Conservation (phyloP, 2,113 vertebrate genomes). For the Psilopogon haemacephalus region DNA sequence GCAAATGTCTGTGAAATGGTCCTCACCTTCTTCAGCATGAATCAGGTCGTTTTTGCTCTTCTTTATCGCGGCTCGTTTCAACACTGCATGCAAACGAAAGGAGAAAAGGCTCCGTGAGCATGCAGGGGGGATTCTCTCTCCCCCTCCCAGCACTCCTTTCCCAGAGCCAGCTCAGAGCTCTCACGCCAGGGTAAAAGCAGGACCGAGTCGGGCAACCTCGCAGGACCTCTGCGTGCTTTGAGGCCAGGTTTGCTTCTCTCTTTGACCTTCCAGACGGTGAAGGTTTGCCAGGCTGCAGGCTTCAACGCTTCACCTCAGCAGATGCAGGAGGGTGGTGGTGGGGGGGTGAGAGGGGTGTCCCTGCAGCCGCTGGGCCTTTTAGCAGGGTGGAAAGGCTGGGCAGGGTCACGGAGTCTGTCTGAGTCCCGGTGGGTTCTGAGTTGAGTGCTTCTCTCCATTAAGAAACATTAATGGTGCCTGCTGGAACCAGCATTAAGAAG, state of each 20-base stretch:
- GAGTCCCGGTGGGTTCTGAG: neutral
- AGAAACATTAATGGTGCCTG: neutral
- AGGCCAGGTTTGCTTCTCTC: neutral
- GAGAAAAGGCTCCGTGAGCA: neutral
- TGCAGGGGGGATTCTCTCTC: neutral
- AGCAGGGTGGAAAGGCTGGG: neutral
- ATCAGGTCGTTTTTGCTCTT: constrained; percentile 95
- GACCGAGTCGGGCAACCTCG: neutral
- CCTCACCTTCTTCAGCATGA: constrained; percentile 93
- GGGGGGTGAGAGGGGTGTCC: no score
- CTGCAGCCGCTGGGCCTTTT: neutral
- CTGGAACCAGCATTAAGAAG: neutral
- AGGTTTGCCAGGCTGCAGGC: neutral
- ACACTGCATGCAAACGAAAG: constrained; percentile 77
- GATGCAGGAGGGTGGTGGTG: neutral
- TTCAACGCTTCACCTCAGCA: neutral
- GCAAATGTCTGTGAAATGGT: constrained; percentile 93
- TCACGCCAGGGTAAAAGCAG: neutral
- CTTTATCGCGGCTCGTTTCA: constrained; percentile 92
- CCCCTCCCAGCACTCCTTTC: constrained; percentile 26
- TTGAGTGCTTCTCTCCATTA: neutral
- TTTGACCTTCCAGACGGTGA: neutral
- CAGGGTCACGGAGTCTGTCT: neutral
- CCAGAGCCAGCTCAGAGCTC: neutral
- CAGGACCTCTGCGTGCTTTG: neutral